A percentile compares a stretch with the other conserved stretches of the same genome.
Conservation (phyloP, 2,888 invertebrate species). For the Nemoura dubitans region DNA sequence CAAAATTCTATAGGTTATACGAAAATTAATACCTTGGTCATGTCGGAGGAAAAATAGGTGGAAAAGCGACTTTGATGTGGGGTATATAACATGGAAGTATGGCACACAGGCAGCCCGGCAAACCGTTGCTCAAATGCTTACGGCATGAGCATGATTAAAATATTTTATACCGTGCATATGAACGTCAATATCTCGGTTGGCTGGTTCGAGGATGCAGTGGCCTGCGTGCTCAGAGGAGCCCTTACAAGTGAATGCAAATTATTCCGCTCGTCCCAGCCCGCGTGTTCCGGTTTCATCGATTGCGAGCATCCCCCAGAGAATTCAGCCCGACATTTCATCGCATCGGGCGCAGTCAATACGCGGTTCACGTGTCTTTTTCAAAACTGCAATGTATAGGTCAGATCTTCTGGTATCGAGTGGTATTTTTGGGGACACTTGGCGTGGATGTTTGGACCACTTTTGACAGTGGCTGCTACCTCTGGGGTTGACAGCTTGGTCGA, state of each 20-base stretch:
- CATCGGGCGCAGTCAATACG: neutral
- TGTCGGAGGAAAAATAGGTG: neutral
- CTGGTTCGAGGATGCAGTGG: neutral
- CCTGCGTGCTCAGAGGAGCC: neutral
- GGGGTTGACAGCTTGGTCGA: neutral
- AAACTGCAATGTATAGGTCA: neutral
- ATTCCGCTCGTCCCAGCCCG: neutral
- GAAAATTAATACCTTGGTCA: conserved; percentile 25
- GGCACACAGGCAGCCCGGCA: neutral
- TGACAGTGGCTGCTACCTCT: no score
- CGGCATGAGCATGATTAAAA: conserved; percentile 7
- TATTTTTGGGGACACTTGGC: neutral
- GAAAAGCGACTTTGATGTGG: neutral
- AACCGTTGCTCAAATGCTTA: neutral
- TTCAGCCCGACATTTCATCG: neutral
- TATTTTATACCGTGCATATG: neutral
- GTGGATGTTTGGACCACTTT: neutral
- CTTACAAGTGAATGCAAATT: conserved; percentile 7
- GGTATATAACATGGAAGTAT: neutral
- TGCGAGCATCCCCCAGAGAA: neutral
- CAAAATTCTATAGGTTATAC: neutral
- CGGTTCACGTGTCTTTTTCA: neutral
- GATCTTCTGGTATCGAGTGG: neutral
- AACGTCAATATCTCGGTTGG: conserved; percentile 3
- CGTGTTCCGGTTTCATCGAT: neutral